Percentiles rank a stretch among this genome's conserved stretches.
phyloP scores from a whole-genome alignment of 2,888 invertebrate genomes.

The Diarsia rubi region DNA sequence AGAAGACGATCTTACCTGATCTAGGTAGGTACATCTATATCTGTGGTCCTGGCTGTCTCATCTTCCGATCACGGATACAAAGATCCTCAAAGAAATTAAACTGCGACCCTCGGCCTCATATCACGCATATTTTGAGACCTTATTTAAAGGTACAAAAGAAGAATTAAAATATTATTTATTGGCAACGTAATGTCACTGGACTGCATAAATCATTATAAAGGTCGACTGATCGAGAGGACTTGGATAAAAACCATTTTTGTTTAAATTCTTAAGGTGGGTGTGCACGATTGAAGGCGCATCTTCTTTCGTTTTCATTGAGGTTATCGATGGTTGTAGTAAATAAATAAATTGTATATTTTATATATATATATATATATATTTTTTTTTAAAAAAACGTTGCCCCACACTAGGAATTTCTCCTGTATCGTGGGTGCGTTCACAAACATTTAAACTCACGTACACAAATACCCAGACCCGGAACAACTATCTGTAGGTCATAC shows the following conservation, averaged over 20 bases:
- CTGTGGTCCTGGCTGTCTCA: slow-evolving; percentile 12
- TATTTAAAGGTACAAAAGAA: slow-evolving; percentile 63
- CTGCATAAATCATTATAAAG: slow-evolving; percentile 75
- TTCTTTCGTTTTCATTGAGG: neutral
- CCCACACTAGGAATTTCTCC: too few species aligned
- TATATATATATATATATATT: too few species aligned
- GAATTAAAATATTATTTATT: slow-evolving; percentile 68
- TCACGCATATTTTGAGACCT: slow-evolving; percentile 52
- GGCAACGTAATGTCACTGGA: slow-evolving; percentile 70
- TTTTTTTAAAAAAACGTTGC: too few species aligned
- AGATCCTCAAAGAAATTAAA: slow-evolving; percentile 50
- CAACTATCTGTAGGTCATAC: too few species aligned
- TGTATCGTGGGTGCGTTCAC: too few species aligned
- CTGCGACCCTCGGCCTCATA: slow-evolving; percentile 51
- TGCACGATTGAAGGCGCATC: neutral
- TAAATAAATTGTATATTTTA: too few species aligned
- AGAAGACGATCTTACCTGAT: too few species aligned
- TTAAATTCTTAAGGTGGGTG: slow-evolving; percentile 49
- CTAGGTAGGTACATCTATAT: too few species aligned
- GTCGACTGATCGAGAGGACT: slow-evolving; percentile 67
- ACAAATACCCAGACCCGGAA: too few species aligned
- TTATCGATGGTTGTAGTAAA: neutral
- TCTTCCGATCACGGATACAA: slow-evolving; percentile 49
- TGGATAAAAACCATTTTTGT: slow-evolving; percentile 62
- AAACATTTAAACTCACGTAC: too few species aligned